Percentiles rank a stretch among this genome's conserved stretches.
Evolutionary conservation across 2,113 vertebrate genomes (phyloP).

Genomic region (Gobio gobio): DNA sequence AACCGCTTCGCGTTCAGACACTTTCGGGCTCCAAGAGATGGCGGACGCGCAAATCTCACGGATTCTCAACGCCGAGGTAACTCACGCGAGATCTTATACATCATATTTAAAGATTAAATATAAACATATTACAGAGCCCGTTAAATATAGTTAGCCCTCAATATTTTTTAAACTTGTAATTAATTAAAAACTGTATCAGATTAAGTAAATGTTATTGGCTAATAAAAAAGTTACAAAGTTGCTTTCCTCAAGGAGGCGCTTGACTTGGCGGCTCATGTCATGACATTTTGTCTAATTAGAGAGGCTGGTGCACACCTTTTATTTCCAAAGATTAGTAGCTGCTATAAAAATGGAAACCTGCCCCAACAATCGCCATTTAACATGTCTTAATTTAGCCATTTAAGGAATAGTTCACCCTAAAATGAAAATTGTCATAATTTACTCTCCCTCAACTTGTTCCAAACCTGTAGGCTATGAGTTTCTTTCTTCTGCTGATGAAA

Average conservation of each 20-base stretch:
- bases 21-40: constrained; percentile 54
- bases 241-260: background rate
- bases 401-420: no score
- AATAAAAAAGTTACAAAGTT: no score
- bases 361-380: background rate
- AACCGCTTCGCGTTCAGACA: constrained; percentile 23
- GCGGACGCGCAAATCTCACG: constrained; percentile 45
- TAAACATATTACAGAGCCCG: background rate
- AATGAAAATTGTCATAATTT: no score
- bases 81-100: constrained; percentile 10
- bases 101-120: background rate
- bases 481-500: no score
- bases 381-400: background rate
- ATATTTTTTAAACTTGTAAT: background rate
- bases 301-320: background rate
- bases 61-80: background rate
- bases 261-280: background rate
- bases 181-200: background rate
- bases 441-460: no score
- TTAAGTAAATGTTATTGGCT: background rate
- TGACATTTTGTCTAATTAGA: background rate
- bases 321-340: background rate
- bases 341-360: background rate
- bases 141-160: background rate
- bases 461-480: no score